phyloP scores from a whole-genome alignment of 2,888 invertebrate genomes.

The Leucania comma region DNA sequence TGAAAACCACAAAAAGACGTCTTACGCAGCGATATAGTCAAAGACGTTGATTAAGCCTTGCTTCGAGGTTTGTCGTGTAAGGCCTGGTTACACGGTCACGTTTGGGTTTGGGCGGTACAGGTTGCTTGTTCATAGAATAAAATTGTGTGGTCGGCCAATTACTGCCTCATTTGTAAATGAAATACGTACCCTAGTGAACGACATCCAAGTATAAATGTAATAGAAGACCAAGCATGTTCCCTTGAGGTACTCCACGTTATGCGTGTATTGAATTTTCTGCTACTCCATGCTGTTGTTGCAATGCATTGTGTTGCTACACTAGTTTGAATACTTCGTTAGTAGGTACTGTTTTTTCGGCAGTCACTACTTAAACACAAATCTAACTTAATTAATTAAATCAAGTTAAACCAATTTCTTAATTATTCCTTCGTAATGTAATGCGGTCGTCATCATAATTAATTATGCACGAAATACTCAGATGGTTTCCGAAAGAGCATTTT shows the following conservation, averaged over 20 bases:
- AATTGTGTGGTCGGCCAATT: slow-evolving; percentile 71
- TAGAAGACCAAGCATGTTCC: slow-evolving; percentile 21
- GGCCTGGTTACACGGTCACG: slow-evolving; percentile 65
- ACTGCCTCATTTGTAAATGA: slow-evolving; percentile 69
- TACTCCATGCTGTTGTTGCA: neutral
- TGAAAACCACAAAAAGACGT: slow-evolving; percentile 22
- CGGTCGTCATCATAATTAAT: slow-evolving; percentile 40
- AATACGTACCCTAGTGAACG: slow-evolving; percentile 45
- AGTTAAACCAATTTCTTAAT: slow-evolving; percentile 58
- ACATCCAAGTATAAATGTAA: slow-evolving; percentile 33
- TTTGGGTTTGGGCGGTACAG: slow-evolving; percentile 46
- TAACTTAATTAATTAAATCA: slow-evolving; percentile 65
- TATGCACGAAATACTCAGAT: slow-evolving; percentile 25
- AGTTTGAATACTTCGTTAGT: slow-evolving; percentile 66
- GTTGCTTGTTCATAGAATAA: slow-evolving; percentile 63
- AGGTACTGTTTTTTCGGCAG: slow-evolving; percentile 49
- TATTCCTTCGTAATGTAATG: slow-evolving; percentile 39
- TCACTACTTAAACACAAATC: slow-evolving; percentile 42
- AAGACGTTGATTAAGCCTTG: slow-evolving; percentile 59
- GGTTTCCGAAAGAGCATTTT: slow-evolving; percentile 26
- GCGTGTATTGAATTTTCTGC: neutral
- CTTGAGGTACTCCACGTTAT: slow-evolving; percentile 7
- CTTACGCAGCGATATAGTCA: slow-evolving; percentile 50
- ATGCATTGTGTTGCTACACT: slow-evolving; percentile 20
- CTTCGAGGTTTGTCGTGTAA: slow-evolving; percentile 38